Conservation (phyloP, 2,113 vertebrate species). For the Ailuropoda melanoleuca region DNA sequence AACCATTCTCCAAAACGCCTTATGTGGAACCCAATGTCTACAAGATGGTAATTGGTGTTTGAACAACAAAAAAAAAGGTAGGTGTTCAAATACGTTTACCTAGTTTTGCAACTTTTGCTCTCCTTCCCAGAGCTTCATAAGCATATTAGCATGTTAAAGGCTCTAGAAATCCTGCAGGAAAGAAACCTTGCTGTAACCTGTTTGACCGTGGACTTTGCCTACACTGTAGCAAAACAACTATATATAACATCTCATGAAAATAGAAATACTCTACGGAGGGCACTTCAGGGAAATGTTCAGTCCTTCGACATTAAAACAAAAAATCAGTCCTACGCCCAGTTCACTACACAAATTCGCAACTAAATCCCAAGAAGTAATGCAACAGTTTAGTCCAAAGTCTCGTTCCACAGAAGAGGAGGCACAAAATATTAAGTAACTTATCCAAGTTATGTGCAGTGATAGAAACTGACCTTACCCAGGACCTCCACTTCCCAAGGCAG, state of each 20-base stretch:
- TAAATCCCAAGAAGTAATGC: background rate
- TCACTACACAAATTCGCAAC: background rate
- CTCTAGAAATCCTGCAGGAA: background rate
- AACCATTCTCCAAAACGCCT: background rate
- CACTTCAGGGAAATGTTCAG: background rate
- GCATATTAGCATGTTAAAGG: background rate
- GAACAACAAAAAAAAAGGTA: background rate
- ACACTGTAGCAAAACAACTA: background rate
- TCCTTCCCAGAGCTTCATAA: background rate
- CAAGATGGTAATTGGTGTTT: background rate
- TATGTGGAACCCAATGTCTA: background rate
- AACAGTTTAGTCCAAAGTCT: background rate
- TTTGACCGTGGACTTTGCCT: background rate
- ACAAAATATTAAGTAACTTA: background rate
- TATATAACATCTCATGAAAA: background rate
- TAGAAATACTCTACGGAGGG: background rate
- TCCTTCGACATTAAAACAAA: background rate
- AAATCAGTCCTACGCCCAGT: background rate
- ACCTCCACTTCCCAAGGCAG: background rate
- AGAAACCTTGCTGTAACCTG: background rate
- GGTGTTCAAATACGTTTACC: background rate
- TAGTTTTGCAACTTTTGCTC: background rate
- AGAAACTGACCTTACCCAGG: background rate
- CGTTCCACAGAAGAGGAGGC: background rate
- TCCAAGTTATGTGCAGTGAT: background rate